Evolutionary conservation across 2,113 vertebrate species (phyloP), one percentile per base, ranked within the genome.

Genomic region (Ia io): DNA sequence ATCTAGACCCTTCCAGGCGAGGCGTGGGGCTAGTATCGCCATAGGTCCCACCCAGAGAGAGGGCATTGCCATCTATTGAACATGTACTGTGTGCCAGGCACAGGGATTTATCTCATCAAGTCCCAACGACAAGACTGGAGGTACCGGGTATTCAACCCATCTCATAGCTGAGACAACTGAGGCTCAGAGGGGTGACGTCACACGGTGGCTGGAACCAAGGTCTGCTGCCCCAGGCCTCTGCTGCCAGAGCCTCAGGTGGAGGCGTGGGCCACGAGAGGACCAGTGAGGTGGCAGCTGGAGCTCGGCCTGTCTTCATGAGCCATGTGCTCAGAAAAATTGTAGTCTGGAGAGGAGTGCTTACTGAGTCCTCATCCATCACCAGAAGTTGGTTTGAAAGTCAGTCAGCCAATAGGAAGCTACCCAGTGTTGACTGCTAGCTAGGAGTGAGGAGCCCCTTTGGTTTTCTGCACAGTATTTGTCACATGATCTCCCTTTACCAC

Each of bases 301-400:
- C 17, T 1, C 14, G 73, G 28, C 73, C 42, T 76, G 14, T 76
- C 73, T 9, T 2, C 44, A 16, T 47, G 42, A 76, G 28, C 30
- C 82, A 88, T 85, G 76, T 97, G 96, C 90, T 97, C 97, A 97
- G 94, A 97, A 92, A 96, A 97, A 84, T 87, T 90, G 74, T 47
- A 77, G 97, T 97, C 97, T 96, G 93, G 97, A 97, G 93, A 95
- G 95, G 96, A 95, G 97, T 97, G 97, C 91, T 97, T 91, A 70
- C 51, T 97, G 65, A 65, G 73, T 97, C 94, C n/a, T 95, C 88
- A 84, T 77, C 95, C 95, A 76, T 96, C 78, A 5, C 7, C 91
- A 76, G 74, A 95, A 84, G 90, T 98, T 97, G 96, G 94, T 86
- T 97, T 95, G 93, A 97, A 91, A 88, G 90, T 95, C 93, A 88